Evolutionary conservation across 1,140 invertebrate species (phyloP).

Genomic region (Caenorhabditis latens): DNA sequence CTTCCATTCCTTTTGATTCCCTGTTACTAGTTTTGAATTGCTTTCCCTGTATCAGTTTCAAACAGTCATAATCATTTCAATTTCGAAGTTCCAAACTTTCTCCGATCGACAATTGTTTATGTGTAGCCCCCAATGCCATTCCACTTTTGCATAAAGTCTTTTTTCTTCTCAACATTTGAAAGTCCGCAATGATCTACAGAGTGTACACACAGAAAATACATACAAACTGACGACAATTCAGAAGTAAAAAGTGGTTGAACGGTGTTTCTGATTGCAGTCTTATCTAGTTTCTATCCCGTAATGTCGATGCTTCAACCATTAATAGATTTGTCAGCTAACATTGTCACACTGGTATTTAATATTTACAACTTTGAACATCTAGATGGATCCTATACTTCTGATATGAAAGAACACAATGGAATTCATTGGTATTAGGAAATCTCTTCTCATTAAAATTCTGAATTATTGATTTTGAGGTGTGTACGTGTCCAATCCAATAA

Average conservation of each 20-base stretch:
- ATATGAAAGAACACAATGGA: neutral
- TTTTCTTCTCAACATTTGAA: too few species aligned
- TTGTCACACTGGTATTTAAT: neutral
- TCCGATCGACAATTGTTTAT: too few species aligned
- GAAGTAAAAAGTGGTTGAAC: neutral
- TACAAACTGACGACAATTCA: neutral
- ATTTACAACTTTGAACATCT: conserved; percentile 23
- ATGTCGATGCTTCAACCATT: conserved; percentile 20
- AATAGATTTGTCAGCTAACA: conserved; percentile 8
- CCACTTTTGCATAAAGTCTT: too few species aligned
- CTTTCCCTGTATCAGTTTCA: too few species aligned
- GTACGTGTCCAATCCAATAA: neutral
- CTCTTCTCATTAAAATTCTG: too few species aligned
- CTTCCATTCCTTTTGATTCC: too few species aligned
- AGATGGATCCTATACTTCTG: conserved; percentile 13
- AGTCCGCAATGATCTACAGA: neutral
- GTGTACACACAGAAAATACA: neutral
- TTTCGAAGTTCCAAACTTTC: too few species aligned
- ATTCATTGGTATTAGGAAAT: neutral
- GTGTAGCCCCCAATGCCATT: too few species aligned
- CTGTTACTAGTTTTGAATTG: too few species aligned
- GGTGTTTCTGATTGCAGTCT: too few species aligned
- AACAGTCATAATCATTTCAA: too few species aligned
- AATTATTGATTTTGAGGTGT: neutral
- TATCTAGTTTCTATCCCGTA: neutral